Percentiles rank a stretch among this genome's conserved stretches.
These are phyloP conservation scores for Anadara kagoshimensis DNA, from an alignment of 1,140 invertebrate species.

Conservation along the genomic window DNA sequence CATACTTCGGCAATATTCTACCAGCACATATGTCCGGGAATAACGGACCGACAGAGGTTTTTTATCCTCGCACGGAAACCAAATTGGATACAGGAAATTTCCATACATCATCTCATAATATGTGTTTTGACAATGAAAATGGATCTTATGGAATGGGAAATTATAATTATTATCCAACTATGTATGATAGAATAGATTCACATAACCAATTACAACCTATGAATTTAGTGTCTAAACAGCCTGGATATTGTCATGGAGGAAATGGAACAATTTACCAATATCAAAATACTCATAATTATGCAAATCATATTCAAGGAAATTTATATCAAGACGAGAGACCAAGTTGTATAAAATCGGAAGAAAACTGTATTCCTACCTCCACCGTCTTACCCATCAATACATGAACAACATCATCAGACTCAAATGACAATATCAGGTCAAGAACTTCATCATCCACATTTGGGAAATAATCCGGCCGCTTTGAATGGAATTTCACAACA, in stretches of 20 bases:
- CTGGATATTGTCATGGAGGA: conserved; percentile 27
- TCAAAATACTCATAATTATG: conserved; percentile 21
- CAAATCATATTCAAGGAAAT: conserved; percentile 34
- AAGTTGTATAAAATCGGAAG: conserved; percentile 43
- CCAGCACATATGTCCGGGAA: conserved; percentile 37
- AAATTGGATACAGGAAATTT: conserved; percentile 31
- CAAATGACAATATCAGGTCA: conserved; percentile 20
- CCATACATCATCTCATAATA: conserved; percentile 33
- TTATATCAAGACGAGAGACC: conserved; percentile 36
- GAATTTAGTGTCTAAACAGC: conserved; percentile 42
- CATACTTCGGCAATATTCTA: conserved; percentile 38
- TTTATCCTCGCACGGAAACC: conserved; percentile 37
- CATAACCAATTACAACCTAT: conserved; percentile 36
- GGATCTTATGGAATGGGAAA: conserved; percentile 32
- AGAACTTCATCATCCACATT: conserved; percentile 24
- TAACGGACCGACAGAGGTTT: conserved; percentile 38
- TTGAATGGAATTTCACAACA: conserved; percentile 39
- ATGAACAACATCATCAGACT: conserved; percentile 11
- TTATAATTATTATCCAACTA: conserved; percentile 37
- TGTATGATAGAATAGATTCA: conserved; percentile 32
- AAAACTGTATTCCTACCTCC: conserved; percentile 40
- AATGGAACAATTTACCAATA: conserved; percentile 31
- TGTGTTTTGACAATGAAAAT: conserved; percentile 46
- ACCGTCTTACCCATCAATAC: conserved; percentile 24
- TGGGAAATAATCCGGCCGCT: conserved; percentile 23